phyloP scores from a whole-genome alignment of 2,113 vertebrate species.

The Regulus satrapa region DNA sequence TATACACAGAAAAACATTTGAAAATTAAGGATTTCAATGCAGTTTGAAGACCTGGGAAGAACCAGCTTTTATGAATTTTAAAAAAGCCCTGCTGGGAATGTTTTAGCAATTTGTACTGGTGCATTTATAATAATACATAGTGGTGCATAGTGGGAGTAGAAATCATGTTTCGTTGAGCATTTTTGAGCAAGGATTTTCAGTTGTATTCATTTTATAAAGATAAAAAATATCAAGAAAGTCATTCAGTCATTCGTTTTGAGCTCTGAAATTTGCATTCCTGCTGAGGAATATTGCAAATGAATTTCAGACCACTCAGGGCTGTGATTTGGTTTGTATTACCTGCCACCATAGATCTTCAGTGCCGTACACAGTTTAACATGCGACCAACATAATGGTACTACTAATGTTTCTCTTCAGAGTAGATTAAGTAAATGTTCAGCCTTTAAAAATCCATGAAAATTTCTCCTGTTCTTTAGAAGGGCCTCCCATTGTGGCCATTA shows the following conservation, averaged over 20 bases:
- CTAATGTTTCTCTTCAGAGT: neutral
- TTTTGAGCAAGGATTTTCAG: neutral
- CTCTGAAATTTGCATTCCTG: neutral
- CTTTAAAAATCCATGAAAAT: neutral
- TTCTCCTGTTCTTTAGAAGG: neutral
- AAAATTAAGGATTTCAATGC: neutral
- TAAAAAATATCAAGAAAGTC: neutral
- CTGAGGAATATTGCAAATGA: neutral
- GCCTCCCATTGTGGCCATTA: neutral
- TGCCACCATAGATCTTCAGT: neutral
- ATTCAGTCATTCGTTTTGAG: neutral
- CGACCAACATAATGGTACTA: neutral
- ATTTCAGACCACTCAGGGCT: neutral
- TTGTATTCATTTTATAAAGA: neutral
- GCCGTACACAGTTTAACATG: neutral
- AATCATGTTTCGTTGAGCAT: neutral
- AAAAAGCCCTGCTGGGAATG: neutral
- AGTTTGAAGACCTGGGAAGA: neutral
- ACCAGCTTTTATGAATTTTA: neutral
- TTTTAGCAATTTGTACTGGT: neutral
- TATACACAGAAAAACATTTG: neutral
- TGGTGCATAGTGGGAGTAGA: neutral
- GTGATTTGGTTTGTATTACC: neutral
- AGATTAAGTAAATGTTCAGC: conserved; percentile 12
- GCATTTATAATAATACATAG: neutral